Conservation (phyloP, 2,888 invertebrate genomes). For the Ophioninae sp. region DNA sequence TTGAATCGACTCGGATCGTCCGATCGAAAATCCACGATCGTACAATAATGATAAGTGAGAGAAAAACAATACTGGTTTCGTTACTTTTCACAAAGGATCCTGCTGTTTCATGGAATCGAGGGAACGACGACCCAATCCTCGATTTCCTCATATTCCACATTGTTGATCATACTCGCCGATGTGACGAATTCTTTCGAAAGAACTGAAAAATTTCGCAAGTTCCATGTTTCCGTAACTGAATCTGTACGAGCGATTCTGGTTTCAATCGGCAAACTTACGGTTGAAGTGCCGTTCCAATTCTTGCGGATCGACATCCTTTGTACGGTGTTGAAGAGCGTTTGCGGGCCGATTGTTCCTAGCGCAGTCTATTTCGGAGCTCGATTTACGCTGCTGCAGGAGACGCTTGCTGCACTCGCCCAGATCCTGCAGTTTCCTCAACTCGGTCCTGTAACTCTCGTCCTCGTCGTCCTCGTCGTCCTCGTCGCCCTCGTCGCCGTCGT, state of each 20-base stretch:
- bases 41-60: slow-evolving; percentile 3
- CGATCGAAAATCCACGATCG: slow-evolving; percentile 17
- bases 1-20: slow-evolving; percentile 1
- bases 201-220: slow-evolving; percentile 69
- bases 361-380: slow-evolving; percentile 50
- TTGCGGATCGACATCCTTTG: slow-evolving; percentile 54
- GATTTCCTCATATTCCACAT: slow-evolving; percentile 70
- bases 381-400: slow-evolving; percentile 69
- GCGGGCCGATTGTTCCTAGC: slow-evolving; percentile 28
- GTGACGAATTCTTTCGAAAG: slow-evolving; percentile 75
- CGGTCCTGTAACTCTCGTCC: slow-evolving; percentile 77
- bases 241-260: not conserved
- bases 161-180: slow-evolving; percentile 58
- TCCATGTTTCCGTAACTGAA: slow-evolving; percentile 6
- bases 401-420: slow-evolving; percentile 76
- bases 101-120: slow-evolving; percentile 43
- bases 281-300: slow-evolving; percentile 74
- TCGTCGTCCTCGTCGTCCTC: slow-evolving; percentile 65
- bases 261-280: slow-evolving; percentile 66
- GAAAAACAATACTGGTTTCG: slow-evolving; percentile 11
- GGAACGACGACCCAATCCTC: slow-evolving; percentile 77
- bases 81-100: slow-evolving; percentile 6
- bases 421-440: slow-evolving; percentile 74
- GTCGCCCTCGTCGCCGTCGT: not conserved
- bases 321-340: slow-evolving; percentile 38